Evolutionary conservation across 2,888 invertebrate genomes (phyloP), one percentile per base, ranked within the genome.

Genomic region (Loripinus fragilis): DNA sequence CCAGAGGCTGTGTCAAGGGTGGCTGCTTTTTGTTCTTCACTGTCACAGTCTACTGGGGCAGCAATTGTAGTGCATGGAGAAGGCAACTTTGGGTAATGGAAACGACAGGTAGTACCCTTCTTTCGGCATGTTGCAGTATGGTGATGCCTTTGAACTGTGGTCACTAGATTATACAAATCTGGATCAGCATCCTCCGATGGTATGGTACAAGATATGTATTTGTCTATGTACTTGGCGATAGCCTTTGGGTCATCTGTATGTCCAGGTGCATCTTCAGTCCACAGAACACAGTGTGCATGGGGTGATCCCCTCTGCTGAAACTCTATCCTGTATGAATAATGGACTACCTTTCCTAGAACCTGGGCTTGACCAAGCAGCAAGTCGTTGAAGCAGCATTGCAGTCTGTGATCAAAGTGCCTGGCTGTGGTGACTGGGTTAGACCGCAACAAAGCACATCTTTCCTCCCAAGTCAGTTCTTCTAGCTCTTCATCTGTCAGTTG

Each of bases 391-490:
- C 87, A 73, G 41, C 55, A 45, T 60, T 81, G 60, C 3, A 87
- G 45, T 55, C 87, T 73, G 41, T 86, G 76, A 25, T 89, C 76
- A 73, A 89, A 88, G 64, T 87, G 83, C 28, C 83, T 23, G 15
- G 86, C 83, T 28, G 83, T 74, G 23, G 86, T 89, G 1, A 86
- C 82, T 23, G 88, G 88, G 76, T 88, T 86, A n/a, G 81, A 79
- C 10, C 81, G 55, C 2, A 88, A 65, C 25, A 85, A 38, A 17
- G 25, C 3, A 74, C 72, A 78, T 68, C 67, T 82, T 48, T 87
- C 82, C 78, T 86, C 83, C 80, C 78, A 85, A 30, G 77, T 64
- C 48, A 87, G 65, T 15, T 69, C 55, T 7, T 72, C 42, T 10
- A 86, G 64, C 42, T 86, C 83, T 41, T 82, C 73, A 25, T n/a